phyloP scores from a whole-genome alignment of 2,113 vertebrate species.

The Seriola dumerili region DNA sequence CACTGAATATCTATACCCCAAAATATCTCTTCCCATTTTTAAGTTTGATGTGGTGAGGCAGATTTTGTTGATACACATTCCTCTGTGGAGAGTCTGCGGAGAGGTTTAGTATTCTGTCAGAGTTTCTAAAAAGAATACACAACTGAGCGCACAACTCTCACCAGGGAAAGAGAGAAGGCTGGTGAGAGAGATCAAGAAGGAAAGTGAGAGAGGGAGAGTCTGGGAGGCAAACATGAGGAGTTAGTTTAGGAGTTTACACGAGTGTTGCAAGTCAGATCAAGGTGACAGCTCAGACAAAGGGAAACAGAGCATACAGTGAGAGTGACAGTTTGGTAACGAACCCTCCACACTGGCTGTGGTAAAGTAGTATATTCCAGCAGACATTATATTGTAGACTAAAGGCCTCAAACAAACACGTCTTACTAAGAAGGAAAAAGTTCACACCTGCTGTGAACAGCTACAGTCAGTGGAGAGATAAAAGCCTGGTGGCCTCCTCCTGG shows the following conservation, averaged over 20 bases:
- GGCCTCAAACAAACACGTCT: background rate
- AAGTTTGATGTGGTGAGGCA: background rate
- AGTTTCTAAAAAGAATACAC: conserved; percentile 10
- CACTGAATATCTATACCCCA: background rate
- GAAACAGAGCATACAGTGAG: conserved; percentile 10
- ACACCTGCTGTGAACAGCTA: no score
- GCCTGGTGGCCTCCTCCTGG: no score
- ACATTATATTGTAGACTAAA: background rate
- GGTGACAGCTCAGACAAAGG: conserved; percentile 29
- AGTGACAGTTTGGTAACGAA: conserved; percentile 11
- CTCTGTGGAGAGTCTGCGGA: background rate
- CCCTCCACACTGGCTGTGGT: background rate
- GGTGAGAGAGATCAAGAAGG: background rate
- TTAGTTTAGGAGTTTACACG: background rate
- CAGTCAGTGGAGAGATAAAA: no score
- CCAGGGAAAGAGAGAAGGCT: background rate
- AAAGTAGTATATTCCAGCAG: background rate
- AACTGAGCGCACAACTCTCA: conserved; percentile 6
- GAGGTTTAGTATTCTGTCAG: conserved; percentile 51
- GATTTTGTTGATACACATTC: conserved; percentile 24
- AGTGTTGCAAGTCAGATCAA: background rate
- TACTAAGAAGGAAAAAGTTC: background rate
- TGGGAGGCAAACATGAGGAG: background rate
- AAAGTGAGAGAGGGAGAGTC: conserved; percentile 5
- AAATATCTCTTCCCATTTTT: conserved; percentile 9